These are phyloP conservation scores for Corythoichthys intestinalis DNA, from an alignment of 2,113 vertebrate species.

Conservation along the genomic window DNA sequence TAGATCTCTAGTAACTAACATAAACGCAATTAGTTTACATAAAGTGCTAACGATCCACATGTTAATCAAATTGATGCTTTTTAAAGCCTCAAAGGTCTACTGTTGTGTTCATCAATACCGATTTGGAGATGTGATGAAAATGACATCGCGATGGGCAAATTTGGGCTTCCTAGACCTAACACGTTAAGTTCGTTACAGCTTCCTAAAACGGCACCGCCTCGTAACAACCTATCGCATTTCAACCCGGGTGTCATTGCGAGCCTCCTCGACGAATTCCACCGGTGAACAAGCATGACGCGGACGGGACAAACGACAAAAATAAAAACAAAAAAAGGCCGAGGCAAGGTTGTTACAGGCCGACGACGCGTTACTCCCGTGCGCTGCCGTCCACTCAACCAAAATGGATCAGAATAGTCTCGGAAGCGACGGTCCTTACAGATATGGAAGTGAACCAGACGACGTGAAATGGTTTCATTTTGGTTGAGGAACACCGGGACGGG, in stretches of 20 bases:
- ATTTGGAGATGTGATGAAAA: slow-evolving; percentile 44
- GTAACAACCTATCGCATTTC: slow-evolving; percentile 43
- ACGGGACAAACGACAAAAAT: slow-evolving; percentile 33
- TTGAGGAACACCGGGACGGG: too few species aligned
- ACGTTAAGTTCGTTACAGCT: slow-evolving; percentile 1
- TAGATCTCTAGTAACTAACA: slow-evolving; percentile 61
- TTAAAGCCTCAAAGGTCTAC: slow-evolving; percentile 35
- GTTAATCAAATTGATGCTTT: slow-evolving; percentile 59
- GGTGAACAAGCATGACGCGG: slow-evolving; percentile 59
- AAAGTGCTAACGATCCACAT: slow-evolving; percentile 76
- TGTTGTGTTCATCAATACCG: slow-evolving; percentile 29
- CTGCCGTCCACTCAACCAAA: neutral
- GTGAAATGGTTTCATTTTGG: too few species aligned
- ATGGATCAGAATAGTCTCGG: too few species aligned
- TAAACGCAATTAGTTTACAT: slow-evolving; percentile 70
- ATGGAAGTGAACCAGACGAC: too few species aligned
- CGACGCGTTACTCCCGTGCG: slow-evolving; percentile 22
- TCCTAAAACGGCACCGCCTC: neutral
- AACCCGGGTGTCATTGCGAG: slow-evolving; percentile 31
- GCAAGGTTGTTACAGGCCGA: slow-evolving; percentile 18
- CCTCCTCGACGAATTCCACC: slow-evolving; percentile 39
- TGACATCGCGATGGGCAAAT: slow-evolving; percentile 41
- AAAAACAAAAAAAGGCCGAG: slow-evolving; percentile 26
- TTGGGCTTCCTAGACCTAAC: slow-evolving; percentile 46
- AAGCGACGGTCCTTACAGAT: too few species aligned